Conservation (phyloP, 2,888 invertebrate species). For the Clostera curtula region DNA sequence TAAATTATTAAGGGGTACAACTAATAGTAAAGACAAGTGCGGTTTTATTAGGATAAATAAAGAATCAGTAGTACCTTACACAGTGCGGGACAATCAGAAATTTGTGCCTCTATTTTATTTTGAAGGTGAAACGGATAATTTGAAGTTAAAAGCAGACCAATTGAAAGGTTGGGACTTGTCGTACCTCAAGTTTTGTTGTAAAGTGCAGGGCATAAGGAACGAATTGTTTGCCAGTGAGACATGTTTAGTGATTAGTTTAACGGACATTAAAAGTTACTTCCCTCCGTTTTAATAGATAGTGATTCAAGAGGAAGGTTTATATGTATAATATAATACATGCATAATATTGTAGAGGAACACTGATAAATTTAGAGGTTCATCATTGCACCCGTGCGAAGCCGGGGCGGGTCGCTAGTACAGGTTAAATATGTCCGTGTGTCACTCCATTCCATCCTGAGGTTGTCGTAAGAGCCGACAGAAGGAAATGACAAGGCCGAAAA, state of each 20-base stretch:
- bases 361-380: too few species aligned
- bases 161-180: conserved; percentile 94
- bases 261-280: conserved; percentile 93
- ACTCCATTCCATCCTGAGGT: too few species aligned
- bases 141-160: conserved; percentile 90
- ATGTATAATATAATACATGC: too few species aligned
- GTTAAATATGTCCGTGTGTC: too few species aligned
- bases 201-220: conserved; percentile 93
- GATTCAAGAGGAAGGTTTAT: too few species aligned
- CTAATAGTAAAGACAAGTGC: conserved; percentile 85
- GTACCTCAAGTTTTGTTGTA: conserved; percentile 95
- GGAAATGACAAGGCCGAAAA: too few species aligned
- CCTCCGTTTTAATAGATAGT: too few species aligned
- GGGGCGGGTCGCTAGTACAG: too few species aligned
- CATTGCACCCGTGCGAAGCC: too few species aligned
- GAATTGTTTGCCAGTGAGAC: conserved; percentile 93
- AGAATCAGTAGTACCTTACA: conserved; percentile 95
- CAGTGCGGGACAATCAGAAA: conserved; percentile 86
- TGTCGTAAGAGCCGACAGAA: too few species aligned
- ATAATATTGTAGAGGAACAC: too few species aligned
- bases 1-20: conserved; percentile 83
- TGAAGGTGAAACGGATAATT: conserved; percentile 93
- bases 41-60: conserved; percentile 94
- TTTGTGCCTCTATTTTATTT: conserved; percentile 93
- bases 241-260: conserved; percentile 91